These are phyloP conservation scores for Lacanobia oleracea DNA, from an alignment of 2,888 invertebrate genomes.

Conservation along the genomic window DNA sequence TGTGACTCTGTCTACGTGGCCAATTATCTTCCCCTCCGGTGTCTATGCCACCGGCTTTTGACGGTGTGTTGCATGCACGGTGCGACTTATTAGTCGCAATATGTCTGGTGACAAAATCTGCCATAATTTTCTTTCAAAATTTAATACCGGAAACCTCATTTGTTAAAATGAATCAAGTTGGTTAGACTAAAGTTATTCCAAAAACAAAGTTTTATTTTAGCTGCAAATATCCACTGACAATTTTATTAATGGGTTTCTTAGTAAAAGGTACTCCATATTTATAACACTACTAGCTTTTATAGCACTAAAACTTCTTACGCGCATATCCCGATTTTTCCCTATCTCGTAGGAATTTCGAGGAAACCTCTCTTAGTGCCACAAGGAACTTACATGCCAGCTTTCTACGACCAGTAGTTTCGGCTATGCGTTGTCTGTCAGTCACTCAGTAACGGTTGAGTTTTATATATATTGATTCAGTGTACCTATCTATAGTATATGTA, in stretches of 20 bases:
- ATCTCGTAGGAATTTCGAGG: too few relatives aligned
- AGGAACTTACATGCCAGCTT: too few relatives aligned
- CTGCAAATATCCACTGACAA: background rate
- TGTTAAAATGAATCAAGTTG: background rate
- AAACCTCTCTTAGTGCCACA: too few relatives aligned
- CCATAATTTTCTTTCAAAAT: background rate
- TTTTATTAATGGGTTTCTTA: background rate
- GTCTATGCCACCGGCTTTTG: conserved; percentile 7
- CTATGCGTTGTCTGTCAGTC: too few relatives aligned
- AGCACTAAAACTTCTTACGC: too few relatives aligned
- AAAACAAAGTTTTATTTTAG: background rate
- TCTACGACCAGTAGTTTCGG: too few relatives aligned
- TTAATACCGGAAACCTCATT: background rate
- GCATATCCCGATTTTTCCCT: too few relatives aligned
- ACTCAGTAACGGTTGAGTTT: too few relatives aligned
- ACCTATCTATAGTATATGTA: too few relatives aligned
- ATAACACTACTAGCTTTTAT: too few relatives aligned
- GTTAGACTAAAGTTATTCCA: background rate
- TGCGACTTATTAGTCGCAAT: conserved; percentile 43
- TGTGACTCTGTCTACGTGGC: conserved; percentile 72
- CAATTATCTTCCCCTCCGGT: conserved; percentile 72
- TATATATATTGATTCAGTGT: too few relatives aligned
- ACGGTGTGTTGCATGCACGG: conserved; percentile 16
- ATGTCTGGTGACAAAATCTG: background rate
- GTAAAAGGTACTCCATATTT: background rate